phyloP scores from a whole-genome alignment of 2,888 invertebrate species.

The Scotopteryx bipunctaria region DNA sequence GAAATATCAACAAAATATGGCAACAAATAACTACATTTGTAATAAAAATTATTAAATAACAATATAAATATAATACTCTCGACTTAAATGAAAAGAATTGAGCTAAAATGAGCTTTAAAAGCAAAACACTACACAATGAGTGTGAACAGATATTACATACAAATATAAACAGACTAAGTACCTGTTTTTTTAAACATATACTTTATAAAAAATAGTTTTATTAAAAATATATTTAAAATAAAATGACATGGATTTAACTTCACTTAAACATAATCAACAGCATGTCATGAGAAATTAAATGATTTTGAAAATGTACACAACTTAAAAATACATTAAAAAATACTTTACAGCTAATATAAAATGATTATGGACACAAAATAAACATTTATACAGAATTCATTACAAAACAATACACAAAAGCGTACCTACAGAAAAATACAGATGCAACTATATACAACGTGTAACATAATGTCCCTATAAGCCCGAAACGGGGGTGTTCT shows the following conservation, averaged over 20 bases:
- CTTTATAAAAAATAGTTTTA: slow-evolving; percentile 8
- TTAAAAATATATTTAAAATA: background rate
- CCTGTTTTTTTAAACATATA: background rate
- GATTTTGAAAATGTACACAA: slow-evolving; percentile 3
- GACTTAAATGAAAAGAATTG: slow-evolving; percentile 24
- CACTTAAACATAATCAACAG: slow-evolving; percentile 10
- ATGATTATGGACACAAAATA: background rate
- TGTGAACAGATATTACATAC: background rate
- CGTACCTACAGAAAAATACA: too few relatives aligned
- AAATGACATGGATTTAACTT: slow-evolving; percentile 17
- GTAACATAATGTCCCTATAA: too few relatives aligned
- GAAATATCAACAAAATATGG: slow-evolving; percentile 12
- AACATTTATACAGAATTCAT: slow-evolving; percentile 3
- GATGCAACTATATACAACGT: too few relatives aligned
- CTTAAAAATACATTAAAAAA: slow-evolving; percentile 9
- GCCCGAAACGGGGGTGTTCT: too few relatives aligned
- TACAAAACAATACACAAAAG: slow-evolving; percentile 5
- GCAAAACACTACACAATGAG: slow-evolving; percentile 12
- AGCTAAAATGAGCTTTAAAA: slow-evolving; percentile 24
- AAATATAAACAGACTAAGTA: background rate
- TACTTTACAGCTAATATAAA: background rate
- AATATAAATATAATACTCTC: slow-evolving; percentile 29
- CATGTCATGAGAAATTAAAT: slow-evolving; percentile 17
- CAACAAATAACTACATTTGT: slow-evolving; percentile 16
- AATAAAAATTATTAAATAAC: slow-evolving; percentile 15